A percentile compares a stretch with the other conserved stretches of the same genome.
Evolutionary conservation across 2,888 invertebrate genomes (phyloP).

Genomic region (Apodemia hepburni): DNA sequence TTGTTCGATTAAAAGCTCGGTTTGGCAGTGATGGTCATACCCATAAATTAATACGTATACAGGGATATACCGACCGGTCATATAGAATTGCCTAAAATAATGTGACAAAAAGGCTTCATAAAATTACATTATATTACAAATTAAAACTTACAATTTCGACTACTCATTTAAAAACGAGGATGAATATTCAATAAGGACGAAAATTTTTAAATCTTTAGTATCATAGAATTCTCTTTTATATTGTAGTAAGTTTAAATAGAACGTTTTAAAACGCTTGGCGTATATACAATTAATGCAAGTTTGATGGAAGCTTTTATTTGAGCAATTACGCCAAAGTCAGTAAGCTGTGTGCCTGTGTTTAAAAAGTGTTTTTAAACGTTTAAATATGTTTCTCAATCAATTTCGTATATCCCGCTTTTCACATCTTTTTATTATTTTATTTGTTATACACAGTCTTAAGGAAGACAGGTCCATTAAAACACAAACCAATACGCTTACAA

Average conservation of each 20-base stretch:
- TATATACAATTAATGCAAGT: conserved; percentile 25
- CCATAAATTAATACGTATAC: too few species aligned
- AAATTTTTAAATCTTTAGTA: conserved; percentile 4
- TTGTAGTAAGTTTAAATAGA: conserved; percentile 4
- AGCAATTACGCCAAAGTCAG: conserved; percentile 44
- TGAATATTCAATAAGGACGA: background rate
- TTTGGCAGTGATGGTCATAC: too few species aligned
- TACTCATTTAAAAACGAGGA: conserved; percentile 26
- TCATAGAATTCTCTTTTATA: background rate
- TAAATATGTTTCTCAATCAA: conserved; percentile 19
- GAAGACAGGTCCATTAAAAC: conserved; percentile 30
- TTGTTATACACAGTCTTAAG: conserved; percentile 27
- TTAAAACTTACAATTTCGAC: conserved; percentile 2
- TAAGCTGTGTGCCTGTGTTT: conserved; percentile 31
- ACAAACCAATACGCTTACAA: conserved; percentile 20
- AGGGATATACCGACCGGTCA: too few species aligned
- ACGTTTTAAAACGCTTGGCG: conserved; percentile 24
- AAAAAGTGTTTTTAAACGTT: conserved; percentile 19
- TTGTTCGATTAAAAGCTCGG: too few species aligned
- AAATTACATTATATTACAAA: too few species aligned
- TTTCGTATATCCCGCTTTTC: conserved; percentile 26
- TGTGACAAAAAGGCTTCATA: too few species aligned
- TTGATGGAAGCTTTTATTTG: conserved; percentile 60
- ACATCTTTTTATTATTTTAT: conserved; percentile 20
- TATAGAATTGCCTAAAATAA: too few species aligned